phyloP scores from a whole-genome alignment of 2,113 vertebrate genomes.

The Tauraco erythrolophus region DNA sequence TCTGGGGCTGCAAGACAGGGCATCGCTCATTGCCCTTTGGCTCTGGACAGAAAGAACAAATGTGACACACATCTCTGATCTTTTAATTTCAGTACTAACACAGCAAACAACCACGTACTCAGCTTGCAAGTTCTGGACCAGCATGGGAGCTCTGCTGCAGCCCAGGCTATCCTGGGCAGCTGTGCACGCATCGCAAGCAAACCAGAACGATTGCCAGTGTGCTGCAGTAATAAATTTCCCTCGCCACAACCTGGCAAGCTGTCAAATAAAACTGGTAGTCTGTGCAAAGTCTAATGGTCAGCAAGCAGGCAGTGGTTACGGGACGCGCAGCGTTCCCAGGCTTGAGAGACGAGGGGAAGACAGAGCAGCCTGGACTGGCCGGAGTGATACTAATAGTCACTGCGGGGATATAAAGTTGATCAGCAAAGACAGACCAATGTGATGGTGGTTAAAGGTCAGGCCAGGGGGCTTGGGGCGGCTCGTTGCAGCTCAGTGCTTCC shows the following conservation, averaged over 20 bases:
- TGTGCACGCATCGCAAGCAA: not conserved
- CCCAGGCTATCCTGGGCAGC: not conserved
- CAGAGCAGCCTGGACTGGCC: not conserved
- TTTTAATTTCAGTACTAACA: not conserved
- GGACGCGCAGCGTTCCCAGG: not conserved
- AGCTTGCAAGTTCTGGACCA: not conserved
- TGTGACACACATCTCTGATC: not conserved
- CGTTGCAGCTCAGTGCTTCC: slow-evolving; percentile 2
- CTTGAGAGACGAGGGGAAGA: not conserved
- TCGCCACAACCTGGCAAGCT: not conserved
- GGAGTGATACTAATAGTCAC: not conserved
- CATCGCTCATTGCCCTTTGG: not conserved
- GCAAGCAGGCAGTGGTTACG: not conserved
- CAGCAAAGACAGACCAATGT: not conserved
- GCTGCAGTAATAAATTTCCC: not conserved
- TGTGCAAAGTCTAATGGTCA: not conserved
- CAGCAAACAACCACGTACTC: not conserved
- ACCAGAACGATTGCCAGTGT: not conserved
- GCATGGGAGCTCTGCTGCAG: not conserved
- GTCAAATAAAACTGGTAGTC: not conserved
- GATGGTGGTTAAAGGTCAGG: not conserved
- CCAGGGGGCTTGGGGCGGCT: not conserved
- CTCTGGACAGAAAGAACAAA: not conserved
- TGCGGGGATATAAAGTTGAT: not conserved
- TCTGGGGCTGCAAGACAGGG: not conserved